These are phyloP conservation scores for Pristionchus entomophagus DNA, from an alignment of 2,888 invertebrate species.

Conservation along the genomic window DNA sequence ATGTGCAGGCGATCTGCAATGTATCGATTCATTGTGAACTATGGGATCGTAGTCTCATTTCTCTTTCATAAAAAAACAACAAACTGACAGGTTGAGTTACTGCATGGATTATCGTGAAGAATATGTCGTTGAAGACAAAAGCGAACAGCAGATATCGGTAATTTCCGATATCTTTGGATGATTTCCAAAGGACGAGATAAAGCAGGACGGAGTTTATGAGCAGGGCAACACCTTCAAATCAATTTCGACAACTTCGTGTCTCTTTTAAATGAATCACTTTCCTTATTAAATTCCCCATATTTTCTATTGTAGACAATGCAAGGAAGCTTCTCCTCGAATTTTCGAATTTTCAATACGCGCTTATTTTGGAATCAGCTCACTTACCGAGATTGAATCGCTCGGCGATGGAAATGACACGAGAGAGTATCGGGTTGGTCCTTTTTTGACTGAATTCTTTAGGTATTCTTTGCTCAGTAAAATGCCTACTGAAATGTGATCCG, in stretches of 20 bases:
- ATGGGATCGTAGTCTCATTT: no score
- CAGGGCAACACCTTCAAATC: neutral
- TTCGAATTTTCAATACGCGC: neutral
- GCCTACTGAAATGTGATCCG: no score
- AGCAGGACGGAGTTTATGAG: neutral
- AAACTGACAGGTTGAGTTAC: neutral
- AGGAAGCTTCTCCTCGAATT: no score
- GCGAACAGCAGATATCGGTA: neutral
- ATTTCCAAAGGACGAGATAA: neutral
- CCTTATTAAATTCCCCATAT: no score
- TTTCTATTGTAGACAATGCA: no score
- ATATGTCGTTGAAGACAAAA: constrained; percentile 14
- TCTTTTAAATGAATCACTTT: no score
- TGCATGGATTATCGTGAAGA: neutral
- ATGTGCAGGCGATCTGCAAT: neutral
- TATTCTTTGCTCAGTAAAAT: no score
- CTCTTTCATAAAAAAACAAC: neutral
- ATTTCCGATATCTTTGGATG: neutral
- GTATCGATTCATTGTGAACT: neutral
- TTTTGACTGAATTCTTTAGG: no score
- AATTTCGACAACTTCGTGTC: no score
- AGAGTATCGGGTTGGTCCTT: neutral
- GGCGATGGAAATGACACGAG: neutral
- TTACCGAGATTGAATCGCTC: neutral
- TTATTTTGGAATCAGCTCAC: neutral